Conservation (phyloP, 1,140 invertebrate species). For the Drosophila burlai region DNA sequence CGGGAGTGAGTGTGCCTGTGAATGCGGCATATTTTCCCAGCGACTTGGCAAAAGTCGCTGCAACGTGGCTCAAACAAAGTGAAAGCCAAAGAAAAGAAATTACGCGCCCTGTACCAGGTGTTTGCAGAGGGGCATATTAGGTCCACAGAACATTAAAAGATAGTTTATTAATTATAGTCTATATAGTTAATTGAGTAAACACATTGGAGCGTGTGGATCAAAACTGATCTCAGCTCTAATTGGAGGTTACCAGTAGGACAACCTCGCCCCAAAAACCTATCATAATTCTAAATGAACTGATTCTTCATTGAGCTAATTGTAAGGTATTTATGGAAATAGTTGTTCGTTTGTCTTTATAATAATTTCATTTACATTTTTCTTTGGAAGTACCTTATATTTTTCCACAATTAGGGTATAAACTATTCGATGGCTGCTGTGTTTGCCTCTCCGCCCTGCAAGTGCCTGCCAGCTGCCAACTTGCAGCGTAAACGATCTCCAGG, state of each 20-base stretch:
- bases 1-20: slow-evolving; percentile 13
- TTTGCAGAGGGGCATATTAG: slow-evolving; percentile 4
- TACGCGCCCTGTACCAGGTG: slow-evolving; percentile 37
- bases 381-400: background rate
- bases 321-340: background rate
- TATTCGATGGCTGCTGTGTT: background rate
- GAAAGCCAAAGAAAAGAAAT: slow-evolving; percentile 81
- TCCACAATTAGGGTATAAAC: background rate
- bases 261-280: too few relatives aligned
- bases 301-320: background rate
- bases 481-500: slow-evolving; percentile 30
- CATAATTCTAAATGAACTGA: background rate
- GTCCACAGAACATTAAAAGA: background rate
- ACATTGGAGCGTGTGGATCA: too few relatives aligned
- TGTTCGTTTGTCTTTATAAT: background rate
- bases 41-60: slow-evolving; percentile 79
- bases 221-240: too few relatives aligned
- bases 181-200: too few relatives aligned
- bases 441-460: slow-evolving; percentile 4
- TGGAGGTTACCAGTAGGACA: too few relatives aligned
- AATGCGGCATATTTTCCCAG: slow-evolving; percentile 82
- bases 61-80: slow-evolving; percentile 71
- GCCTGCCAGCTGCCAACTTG: slow-evolving; percentile 28
- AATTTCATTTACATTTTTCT: background rate
- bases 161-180: background rate